A percentile compares a stretch with the other conserved stretches of the same genome.
phyloP scores from a whole-genome alignment of 2,113 vertebrate genomes.

The Mormyrus lacerda region DNA sequence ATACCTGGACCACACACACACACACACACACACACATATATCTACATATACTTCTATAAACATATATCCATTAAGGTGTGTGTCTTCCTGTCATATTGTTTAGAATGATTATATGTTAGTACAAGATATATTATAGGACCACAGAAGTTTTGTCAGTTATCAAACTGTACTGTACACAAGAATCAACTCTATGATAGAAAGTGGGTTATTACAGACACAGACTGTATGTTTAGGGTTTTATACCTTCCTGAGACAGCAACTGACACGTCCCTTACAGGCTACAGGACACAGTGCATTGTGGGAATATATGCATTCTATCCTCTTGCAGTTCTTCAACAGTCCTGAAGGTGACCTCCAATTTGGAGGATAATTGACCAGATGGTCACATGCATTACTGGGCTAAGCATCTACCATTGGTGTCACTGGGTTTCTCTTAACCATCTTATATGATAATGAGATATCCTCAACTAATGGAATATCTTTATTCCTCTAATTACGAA shows the following conservation, averaged over 20 bases:
- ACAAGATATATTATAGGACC: not conserved
- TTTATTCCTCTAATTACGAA: not conserved
- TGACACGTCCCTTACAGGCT: not conserved
- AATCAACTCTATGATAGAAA: not conserved
- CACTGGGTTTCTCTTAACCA: not conserved
- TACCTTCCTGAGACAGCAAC: not conserved
- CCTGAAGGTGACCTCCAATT: not conserved
- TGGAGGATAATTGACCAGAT: conserved; percentile 5
- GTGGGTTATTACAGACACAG: not conserved
- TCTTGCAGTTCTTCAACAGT: not conserved
- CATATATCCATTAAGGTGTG: not conserved
- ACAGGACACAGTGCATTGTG: not conserved
- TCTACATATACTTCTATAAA: not conserved
- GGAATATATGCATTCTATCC: not conserved
- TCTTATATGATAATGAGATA: not conserved
- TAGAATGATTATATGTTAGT: not conserved
- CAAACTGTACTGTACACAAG: not conserved
- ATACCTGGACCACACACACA: too few species aligned
- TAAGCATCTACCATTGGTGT: not conserved
- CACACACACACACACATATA: not conserved
- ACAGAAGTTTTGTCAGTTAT: not conserved
- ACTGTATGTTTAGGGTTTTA: not conserved
- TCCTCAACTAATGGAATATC: not conserved
- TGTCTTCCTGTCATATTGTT: not conserved
- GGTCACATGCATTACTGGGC: not conserved